A percentile compares a stretch with the other conserved stretches of the same genome.
These are phyloP conservation scores for Achlya flavicornis DNA, from an alignment of 2,888 invertebrate species.

Conservation along the genomic window DNA sequence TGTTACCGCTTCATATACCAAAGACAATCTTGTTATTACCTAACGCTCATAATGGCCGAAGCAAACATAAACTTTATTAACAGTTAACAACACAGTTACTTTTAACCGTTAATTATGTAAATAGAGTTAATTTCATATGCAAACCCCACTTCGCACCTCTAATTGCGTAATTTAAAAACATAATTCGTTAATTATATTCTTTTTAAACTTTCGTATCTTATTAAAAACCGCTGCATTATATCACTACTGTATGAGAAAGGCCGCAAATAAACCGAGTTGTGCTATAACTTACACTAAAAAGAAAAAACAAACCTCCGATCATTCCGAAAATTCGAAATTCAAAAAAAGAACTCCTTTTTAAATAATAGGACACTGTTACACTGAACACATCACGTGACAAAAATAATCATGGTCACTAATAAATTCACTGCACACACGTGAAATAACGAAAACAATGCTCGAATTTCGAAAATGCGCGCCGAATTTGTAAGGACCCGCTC, in stretches of 20 bases:
- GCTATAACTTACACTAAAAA: slow-evolving; percentile 33
- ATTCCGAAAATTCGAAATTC: slow-evolving; percentile 42
- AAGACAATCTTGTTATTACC: slow-evolving; percentile 29
- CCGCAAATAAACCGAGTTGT: slow-evolving; percentile 35
- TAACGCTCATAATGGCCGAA: slow-evolving; percentile 32
- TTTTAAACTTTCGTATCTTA: slow-evolving; percentile 24
- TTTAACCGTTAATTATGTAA: slow-evolving; percentile 42
- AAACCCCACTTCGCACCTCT: slow-evolving; percentile 39
- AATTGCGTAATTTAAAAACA: slow-evolving; percentile 45
- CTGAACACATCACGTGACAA: slow-evolving; percentile 18
- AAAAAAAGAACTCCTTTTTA: slow-evolving; percentile 31
- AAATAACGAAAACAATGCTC: slow-evolving; percentile 17
- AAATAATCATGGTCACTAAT: slow-evolving; percentile 24
- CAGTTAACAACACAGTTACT: slow-evolving; percentile 39
- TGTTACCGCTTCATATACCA: slow-evolving; percentile 21
- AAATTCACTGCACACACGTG: slow-evolving; percentile 36
- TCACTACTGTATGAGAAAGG: slow-evolving; percentile 10
- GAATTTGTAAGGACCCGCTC: slow-evolving; percentile 76
- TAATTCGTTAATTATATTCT: slow-evolving; percentile 36
- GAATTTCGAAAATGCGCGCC: slow-evolving; percentile 68
- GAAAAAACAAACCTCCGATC: slow-evolving; percentile 53
- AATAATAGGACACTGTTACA: slow-evolving; percentile 21
- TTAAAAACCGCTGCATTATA: background rate
- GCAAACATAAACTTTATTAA: slow-evolving; percentile 33
- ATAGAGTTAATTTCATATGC: slow-evolving; percentile 40